phyloP scores from a whole-genome alignment of 1,140 invertebrate genomes.

The Portunus trituberculatus region DNA sequence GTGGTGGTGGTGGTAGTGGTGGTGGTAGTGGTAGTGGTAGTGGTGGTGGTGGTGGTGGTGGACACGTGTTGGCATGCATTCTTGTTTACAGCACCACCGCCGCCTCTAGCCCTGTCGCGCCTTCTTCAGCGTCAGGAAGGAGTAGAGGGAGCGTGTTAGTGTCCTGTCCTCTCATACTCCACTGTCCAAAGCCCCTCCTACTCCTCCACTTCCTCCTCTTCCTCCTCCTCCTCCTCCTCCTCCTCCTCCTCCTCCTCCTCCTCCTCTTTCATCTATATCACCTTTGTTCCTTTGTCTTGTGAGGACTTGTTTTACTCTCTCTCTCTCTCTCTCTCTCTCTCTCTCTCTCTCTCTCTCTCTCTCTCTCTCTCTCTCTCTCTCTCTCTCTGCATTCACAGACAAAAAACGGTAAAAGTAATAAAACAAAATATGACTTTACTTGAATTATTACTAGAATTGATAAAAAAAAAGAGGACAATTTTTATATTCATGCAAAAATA shows the following conservation, averaged over 20 bases:
- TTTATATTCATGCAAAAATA: too few relatives aligned
- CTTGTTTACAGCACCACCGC: neutral
- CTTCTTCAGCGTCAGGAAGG: neutral
- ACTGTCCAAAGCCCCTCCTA: neutral
- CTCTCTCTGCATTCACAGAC: too few relatives aligned
- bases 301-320: neutral
- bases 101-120: neutral
- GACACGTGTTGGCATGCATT: neutral
- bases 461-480: too few relatives aligned
- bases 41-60: too few relatives aligned
- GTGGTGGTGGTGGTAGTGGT: too few relatives aligned
- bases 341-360: neutral
- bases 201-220: conserved; percentile 9
- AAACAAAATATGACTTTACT: too few relatives aligned
- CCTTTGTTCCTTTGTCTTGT: neutral
- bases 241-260: conserved; percentile 25
- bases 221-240: neutral
- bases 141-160: neutral
- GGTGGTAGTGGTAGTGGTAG: too few relatives aligned
- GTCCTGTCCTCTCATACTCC: neutral
- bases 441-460: too few relatives aligned
- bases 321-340: neutral
- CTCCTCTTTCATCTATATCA: neutral
- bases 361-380: too few relatives aligned
- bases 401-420: too few relatives aligned